phyloP scores from a whole-genome alignment of 2,888 invertebrate species.

The Leptinotarsa rubiginosa region DNA sequence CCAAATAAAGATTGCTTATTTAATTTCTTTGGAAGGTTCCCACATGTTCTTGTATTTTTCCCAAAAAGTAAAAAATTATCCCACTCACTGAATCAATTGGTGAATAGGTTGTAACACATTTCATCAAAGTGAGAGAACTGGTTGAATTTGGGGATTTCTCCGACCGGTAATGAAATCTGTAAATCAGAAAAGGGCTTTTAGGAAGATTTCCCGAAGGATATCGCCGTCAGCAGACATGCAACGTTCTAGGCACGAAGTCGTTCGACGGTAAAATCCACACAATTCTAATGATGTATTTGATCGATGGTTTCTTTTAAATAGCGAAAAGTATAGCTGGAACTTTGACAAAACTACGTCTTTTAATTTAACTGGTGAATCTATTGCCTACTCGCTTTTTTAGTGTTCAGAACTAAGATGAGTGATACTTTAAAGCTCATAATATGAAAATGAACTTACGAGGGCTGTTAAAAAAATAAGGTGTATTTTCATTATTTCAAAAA shows the following conservation, averaged over 20 bases:
- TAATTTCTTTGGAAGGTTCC: too few relatives aligned
- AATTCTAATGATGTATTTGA: conserved; percentile 8
- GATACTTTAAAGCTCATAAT: too few relatives aligned
- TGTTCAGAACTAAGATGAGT: too few relatives aligned
- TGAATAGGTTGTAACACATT: not conserved
- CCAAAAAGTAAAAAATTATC: not conserved
- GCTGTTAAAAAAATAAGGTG: too few relatives aligned
- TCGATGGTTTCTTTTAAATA: not conserved
- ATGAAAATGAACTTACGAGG: too few relatives aligned
- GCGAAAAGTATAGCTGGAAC: too few relatives aligned
- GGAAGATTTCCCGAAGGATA: conserved; percentile 45
- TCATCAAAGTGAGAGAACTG: conserved; percentile 16
- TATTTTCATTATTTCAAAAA: too few relatives aligned
- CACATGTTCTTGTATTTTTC: too few relatives aligned
- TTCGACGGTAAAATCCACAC: conserved; percentile 28
- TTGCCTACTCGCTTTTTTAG: too few relatives aligned
- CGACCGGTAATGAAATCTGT: conserved; percentile 42
- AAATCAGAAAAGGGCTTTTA: conserved; percentile 45
- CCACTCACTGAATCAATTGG: not conserved
- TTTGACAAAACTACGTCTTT: too few relatives aligned
- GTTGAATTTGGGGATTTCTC: conserved; percentile 20
- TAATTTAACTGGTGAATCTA: too few relatives aligned
- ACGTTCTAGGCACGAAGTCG: conserved; percentile 33
- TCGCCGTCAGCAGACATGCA: conserved; percentile 37
- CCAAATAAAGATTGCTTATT: too few relatives aligned